Base-by-base conservation (phyloP, 2,797 vertebrate species). In the Melopsittacus undulatus region DNA sequence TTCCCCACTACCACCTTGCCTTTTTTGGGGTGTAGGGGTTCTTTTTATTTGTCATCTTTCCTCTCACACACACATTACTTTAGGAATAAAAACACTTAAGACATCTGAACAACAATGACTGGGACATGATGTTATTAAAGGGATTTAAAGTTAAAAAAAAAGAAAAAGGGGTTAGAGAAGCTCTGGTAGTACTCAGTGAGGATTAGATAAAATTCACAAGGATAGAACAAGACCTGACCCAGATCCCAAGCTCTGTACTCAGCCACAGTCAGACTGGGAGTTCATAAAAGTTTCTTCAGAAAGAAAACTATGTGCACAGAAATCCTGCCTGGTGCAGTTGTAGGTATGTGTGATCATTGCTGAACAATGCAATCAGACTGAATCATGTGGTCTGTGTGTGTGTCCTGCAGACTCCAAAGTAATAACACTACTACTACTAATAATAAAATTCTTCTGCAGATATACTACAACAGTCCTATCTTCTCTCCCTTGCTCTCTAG, bases 151-250 rank as follows among this genome's bases (percentile, higher is more conserved):
- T 36, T 8, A 8, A 26, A 13, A 91, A 89, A 94, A 96, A 94
- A 93, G 34, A 22, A 11, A 4, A 20, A 11, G 19, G 91, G 48
- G 51, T 89, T 90, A 79, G 85, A 87, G 74, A 89, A 91, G 61
- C 54, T 85, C 81, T 96, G 95, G 92, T 70, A 95, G 45, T 72
- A 51, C 54, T 93, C 84, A 83, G 3, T 68, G 68, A 78, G 56
- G 83, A 93, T 94, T 96, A 96, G 91, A 72, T 77, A 91, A 95
- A 97, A 90, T 91, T 92, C 90, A 87, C 8, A 10, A 77, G 86
- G 75, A 94, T 94, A 94, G 92, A 95, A 81, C 51, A 93, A 91
- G 93, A 76, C 68, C 64, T 86, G 83, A 94, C n/a, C 82, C 48
- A 94, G 59, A 93, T 85, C n/a, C 20, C 4, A 24, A 88, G 46